Base-by-base conservation (phyloP, 2,888 invertebrate genomes). In the Odontothrips loti region DNA sequence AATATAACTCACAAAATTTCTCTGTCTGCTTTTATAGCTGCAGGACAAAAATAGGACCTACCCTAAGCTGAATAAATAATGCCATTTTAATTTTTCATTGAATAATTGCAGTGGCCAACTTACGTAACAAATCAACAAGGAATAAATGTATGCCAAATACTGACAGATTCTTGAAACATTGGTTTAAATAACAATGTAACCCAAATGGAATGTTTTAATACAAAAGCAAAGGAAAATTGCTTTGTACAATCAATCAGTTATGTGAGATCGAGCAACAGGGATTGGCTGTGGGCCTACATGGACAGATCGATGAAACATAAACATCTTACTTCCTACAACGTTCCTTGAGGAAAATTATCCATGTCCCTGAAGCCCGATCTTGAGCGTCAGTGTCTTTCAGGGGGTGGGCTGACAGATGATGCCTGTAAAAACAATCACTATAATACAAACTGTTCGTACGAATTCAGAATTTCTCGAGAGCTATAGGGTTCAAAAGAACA, bases 311-410 rank as follows among this genome's bases (percentile, higher is more conserved):
- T 58, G 58, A 15, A 58, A 58, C 6, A 58, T 43, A 43, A 17
- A 58, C 20, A 75, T 75, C 68, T 75, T 75, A 12, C 68, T 27
- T 23, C 68, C 68, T 75, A 75, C 68, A 75, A 75, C 9, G 68
- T 75, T 23, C 68, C 68, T 27, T 75, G 68, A 27, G 23, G 68
- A 27, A 75, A 75, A 27, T 75, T 11, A 27, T 75, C 68, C 68
- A 75, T 75, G 27, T 75, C 68, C 68, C 68, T 75, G 68, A 75
- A 27, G 68, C 68, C 68, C 68, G 68, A 75, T 75, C 68, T 23
- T 27, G 68, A 75, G 23, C 68, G 68, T 75, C 68, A 75, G 68
- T 75, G 68, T 75, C 68, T 75, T 75, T 75, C 68, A 8, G 68
- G 68, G 12, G 68, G 68, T 23, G 68, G 68, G 68, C 68, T 75